These are phyloP conservation scores for Synanthedon formicaeformis DNA, from an alignment of 2,888 invertebrate genomes.

Conservation along the genomic window DNA sequence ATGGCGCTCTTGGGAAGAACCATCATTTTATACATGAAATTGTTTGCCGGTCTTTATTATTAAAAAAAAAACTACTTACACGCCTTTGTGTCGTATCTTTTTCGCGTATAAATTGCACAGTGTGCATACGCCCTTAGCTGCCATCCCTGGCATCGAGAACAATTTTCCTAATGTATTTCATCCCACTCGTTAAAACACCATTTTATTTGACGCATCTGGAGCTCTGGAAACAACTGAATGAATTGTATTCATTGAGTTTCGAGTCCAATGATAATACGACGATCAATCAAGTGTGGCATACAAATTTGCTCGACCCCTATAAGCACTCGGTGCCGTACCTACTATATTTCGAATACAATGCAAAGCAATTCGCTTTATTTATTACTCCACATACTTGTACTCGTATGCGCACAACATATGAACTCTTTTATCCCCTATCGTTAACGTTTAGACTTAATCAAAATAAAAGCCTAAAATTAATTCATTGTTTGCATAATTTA, in stretches of 20 bases:
- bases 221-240: background rate
- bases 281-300: conserved; percentile 33
- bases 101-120: background rate
- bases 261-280: conserved; percentile 20
- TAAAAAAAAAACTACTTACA: no score
- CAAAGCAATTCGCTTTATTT: conserved; percentile 34
- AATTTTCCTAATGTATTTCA: no score
- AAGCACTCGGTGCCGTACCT: conserved; percentile 17
- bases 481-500: background rate
- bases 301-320: conserved; percentile 16
- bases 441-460: background rate
- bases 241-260: conserved; percentile 14
- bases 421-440: background rate
- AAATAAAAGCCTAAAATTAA: background rate
- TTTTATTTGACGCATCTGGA: background rate
- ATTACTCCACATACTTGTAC: conserved; percentile 21
- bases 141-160: background rate
- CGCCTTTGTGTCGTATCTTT: no score
- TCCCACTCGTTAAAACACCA: conserved; percentile 3
- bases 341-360: conserved; percentile 24
- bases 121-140: conserved; percentile 3
- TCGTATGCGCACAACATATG: background rate
- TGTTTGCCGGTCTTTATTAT: no score
- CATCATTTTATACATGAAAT: no score
- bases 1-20: no score